A percentile compares a stretch with the other conserved stretches of the same genome.
These are phyloP conservation scores for Pristionchus fissidentatus DNA, from an alignment of 2,888 invertebrate genomes.

Conservation along the genomic window DNA sequence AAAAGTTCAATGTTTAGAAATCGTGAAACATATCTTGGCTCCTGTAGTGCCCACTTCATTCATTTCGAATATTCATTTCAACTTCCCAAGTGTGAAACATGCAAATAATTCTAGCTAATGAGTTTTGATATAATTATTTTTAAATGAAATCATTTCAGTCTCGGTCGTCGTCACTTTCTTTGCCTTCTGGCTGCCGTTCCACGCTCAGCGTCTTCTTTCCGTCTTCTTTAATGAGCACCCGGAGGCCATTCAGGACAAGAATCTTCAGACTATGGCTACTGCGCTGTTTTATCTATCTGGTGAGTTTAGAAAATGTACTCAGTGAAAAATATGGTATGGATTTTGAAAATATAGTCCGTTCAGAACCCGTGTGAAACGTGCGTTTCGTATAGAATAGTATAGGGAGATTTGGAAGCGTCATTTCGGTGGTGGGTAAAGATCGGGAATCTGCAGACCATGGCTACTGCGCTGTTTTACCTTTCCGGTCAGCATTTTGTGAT, in stretches of 20 bases:
- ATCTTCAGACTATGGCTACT: constrained; percentile 56
- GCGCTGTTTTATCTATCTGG: constrained; percentile 66
- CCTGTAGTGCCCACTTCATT: too few relatives aligned
- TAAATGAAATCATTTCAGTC: constrained; percentile 80
- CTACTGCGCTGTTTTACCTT: constrained; percentile 62
- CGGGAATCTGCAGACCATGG: constrained; percentile 55
- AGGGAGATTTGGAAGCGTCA: too few relatives aligned
- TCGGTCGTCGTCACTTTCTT: constrained; percentile 94
- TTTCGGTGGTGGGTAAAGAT: too few relatives aligned
- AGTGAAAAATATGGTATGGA: too few relatives aligned
- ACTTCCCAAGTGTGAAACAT: neutral
- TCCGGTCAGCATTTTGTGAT: constrained; percentile 63
- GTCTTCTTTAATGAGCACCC: constrained; percentile 74
- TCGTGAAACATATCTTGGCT: too few relatives aligned
- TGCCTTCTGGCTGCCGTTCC: constrained; percentile 96
- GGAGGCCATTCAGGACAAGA: constrained; percentile 45
- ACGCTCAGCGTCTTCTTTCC: constrained; percentile 89
- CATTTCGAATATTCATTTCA: constrained; percentile 34
- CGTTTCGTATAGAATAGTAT: too few relatives aligned
- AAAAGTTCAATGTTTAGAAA: too few relatives aligned
- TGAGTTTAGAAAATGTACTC: too few relatives aligned
- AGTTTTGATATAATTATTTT: neutral
- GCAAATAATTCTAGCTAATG: neutral
- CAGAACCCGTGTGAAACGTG: too few relatives aligned
- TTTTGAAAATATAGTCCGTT: too few relatives aligned